These are phyloP conservation scores for Ochropleura plecta DNA, from an alignment of 2,888 invertebrate genomes.

Conservation along the genomic window DNA sequence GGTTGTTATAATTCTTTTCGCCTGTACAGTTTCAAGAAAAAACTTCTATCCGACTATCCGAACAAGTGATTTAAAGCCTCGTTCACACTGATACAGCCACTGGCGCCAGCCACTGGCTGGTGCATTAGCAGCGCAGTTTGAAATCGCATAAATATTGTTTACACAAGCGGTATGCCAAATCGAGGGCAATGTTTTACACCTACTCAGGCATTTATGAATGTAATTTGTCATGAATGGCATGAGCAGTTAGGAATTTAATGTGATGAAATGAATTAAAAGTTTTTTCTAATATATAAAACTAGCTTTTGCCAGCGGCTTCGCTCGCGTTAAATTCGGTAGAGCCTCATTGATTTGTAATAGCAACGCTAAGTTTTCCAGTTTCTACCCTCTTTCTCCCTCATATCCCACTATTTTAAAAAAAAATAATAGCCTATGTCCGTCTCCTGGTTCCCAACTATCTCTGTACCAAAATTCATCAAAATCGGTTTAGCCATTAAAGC, in stretches of 20 bases:
- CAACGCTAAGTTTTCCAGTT: no score
- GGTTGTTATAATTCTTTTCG: neutral
- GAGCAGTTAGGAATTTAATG: constrained; percentile 23
- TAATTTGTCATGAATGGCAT: constrained; percentile 28
- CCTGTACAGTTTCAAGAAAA: constrained; percentile 16
- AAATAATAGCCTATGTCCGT: no score
- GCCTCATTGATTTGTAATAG: no score
- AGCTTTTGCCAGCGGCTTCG: no score
- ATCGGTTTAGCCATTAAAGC: no score
- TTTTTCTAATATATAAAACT: neutral
- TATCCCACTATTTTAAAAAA: no score
- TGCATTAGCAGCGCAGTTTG: constrained; percentile 59
- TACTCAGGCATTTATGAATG: constrained; percentile 47
- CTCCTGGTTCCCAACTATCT: no score
- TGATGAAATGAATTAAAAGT: constrained; percentile 6
- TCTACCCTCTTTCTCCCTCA: no score
- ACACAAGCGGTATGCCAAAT: constrained; percentile 58
- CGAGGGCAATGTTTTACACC: constrained; percentile 53
- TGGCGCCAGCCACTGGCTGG: constrained; percentile 57
- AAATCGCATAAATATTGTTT: constrained; percentile 62
- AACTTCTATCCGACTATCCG: constrained; percentile 2
- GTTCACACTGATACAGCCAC: constrained; percentile 43
- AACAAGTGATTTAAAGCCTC: constrained; percentile 43
- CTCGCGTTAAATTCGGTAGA: no score
- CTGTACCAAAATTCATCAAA: no score